Evolutionary conservation across 2,888 invertebrate genomes (phyloP), one percentile per base, ranked within the genome.

Genomic region (Pristionchus maxplancki): DNA sequence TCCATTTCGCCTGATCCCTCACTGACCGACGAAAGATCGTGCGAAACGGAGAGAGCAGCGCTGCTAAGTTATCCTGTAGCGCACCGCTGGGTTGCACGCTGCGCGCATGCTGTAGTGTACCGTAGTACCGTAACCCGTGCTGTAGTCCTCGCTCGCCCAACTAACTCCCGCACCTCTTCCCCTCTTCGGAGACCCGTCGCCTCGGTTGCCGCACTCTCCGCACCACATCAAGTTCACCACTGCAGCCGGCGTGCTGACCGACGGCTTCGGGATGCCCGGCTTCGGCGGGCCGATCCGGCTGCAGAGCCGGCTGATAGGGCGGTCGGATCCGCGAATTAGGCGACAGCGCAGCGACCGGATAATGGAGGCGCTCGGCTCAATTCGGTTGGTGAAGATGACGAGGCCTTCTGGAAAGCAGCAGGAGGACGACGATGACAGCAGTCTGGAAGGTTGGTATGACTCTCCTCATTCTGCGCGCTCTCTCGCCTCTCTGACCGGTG

Each of bases 271-370:
- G 8, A 20, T 37, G 58, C 37, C 44, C n/a, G 40, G 40, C 44
- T 78, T 78, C 8, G 71, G 64, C 37, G 74, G 78, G 44, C 78
- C 78, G 78, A 78, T 78, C 44, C 78, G 78, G 44, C 44, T 78
- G 78, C 48, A 48, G 78, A 78, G 78, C 78, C 78, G 78, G 78
- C 34, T 37, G 8, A 71, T 71, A 58, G 58, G 58, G 9, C 24
- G 67, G 34, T 67, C 67, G 28, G 78, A 78, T 44, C 44, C 44
- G 78, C 78, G 78, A 28, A 78, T 48, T 78, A 78, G 78, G 44
- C 78, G 78, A 11, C 44, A 44, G 48, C 4, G 28, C 13, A 71
- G 24, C 24, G 78, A 78, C 44, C 44, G 78, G 78, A 78, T 78
- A 20, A 40, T 40, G 78, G 78, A 78, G 28, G 78, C 37, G 40